Conservation (phyloP, 2,113 vertebrate genomes). For the Seriola quinqueradiata region DNA sequence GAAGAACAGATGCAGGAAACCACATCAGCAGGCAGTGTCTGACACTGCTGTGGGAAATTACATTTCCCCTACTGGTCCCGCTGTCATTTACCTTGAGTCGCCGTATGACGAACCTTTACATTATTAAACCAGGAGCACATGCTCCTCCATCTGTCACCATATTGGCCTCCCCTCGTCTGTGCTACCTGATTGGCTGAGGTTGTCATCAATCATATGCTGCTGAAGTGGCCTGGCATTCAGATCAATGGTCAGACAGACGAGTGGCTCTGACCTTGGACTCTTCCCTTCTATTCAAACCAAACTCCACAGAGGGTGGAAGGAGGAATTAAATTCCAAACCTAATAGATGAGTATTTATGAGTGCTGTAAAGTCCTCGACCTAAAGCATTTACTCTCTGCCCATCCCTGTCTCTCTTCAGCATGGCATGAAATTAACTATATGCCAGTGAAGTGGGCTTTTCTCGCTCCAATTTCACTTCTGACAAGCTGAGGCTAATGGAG, state of each 20-base stretch:
- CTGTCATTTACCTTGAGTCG: constrained; percentile 64
- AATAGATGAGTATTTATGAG: constrained; percentile 71
- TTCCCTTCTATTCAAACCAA: constrained; percentile 21
- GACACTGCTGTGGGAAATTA: constrained; percentile 61
- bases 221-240: constrained; percentile 17
- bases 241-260: constrained; percentile 38
- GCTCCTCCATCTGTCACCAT: constrained; percentile 64
- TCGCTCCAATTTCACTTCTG: constrained; percentile 51
- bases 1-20: constrained; percentile 43
- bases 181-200: constrained; percentile 50
- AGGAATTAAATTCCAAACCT: constrained; percentile 47
- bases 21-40: constrained; percentile 46
- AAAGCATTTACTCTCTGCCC: constrained; percentile 54
- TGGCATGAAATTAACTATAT: constrained; percentile 64
- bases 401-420: constrained; percentile 52
- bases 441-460: constrained; percentile 40
- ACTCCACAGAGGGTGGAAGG: constrained; percentile 5
- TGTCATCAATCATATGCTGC: constrained; percentile 55
- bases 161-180: constrained; percentile 46
- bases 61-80: constrained; percentile 38
- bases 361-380: constrained; percentile 55
- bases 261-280: constrained; percentile 63
- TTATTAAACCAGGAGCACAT: constrained; percentile 63
- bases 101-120: constrained; percentile 56
- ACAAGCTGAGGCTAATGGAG: constrained; percentile 66